Evolutionary conservation across 2,113 vertebrate genomes (phyloP).

Genomic region (Polypterus bichir): DNA sequence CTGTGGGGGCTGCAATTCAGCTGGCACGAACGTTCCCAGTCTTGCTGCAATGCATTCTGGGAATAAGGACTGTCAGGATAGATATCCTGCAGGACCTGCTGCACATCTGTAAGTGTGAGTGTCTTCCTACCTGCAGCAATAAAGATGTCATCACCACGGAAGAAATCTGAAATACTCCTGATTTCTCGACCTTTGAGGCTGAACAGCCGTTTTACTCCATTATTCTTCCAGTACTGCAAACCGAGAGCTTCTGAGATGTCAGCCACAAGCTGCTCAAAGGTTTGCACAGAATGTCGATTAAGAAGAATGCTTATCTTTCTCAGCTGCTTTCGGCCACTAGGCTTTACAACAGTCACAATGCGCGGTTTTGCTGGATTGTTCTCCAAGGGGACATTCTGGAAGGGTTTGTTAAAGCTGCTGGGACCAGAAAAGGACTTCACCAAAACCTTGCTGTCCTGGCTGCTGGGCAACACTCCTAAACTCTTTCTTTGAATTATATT

Average conservation of each 20-base stretch:
- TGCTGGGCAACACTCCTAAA: background rate
- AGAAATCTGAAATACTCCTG: slow-evolving; percentile 73
- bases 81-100: slow-evolving; percentile 70
- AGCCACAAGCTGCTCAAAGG: slow-evolving; percentile 74
- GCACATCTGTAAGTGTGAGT: slow-evolving; percentile 58
- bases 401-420: slow-evolving; percentile 26
- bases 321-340: slow-evolving; percentile 44
- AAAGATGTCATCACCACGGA: slow-evolving; percentile 73
- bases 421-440: background rate
- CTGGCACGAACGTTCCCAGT: slow-evolving; percentile 54
- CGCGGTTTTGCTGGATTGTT: slow-evolving; percentile 67
- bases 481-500: background rate
- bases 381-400: slow-evolving; percentile 59
- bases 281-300: slow-evolving; percentile 76
- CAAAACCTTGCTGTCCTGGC: slow-evolving; percentile 1
- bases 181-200: slow-evolving; percentile 65
- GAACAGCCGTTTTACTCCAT: slow-evolving; percentile 73
- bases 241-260: slow-evolving; percentile 88
- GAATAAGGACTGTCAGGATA: slow-evolving; percentile 59
- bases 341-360: slow-evolving; percentile 76
- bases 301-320: slow-evolving; percentile 77
- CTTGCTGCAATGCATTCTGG: slow-evolving; percentile 37
- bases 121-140: slow-evolving; percentile 71
- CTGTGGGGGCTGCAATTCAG: slow-evolving; percentile 47
- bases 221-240: slow-evolving; percentile 77